Base-by-base conservation (phyloP, 2,113 vertebrate species). In the Ageneiosus marmoratus region DNA sequence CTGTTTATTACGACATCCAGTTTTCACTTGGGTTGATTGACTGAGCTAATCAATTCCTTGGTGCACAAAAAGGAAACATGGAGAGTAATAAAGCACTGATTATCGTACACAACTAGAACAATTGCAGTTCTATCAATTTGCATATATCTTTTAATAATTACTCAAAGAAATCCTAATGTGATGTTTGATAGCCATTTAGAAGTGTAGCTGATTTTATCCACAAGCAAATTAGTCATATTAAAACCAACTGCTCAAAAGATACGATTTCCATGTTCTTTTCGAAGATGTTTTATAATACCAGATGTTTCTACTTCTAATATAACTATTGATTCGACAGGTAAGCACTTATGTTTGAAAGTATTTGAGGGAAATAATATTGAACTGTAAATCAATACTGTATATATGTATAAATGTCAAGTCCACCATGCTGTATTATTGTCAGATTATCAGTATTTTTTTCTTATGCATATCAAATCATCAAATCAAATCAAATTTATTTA, bases 341-440 rank as follows among this genome's bases (percentile, higher is more conserved):
- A 72, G 83, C 63, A 77, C 77, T 86, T 86, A 77, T 18, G 53
- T 75, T 75, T 46, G 62, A 86, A 82, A 83, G 74, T 74, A 58
- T 83, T 63, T 60, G 55, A 51, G 79, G 74, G 83, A 70, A 81
- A 74, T 81, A 79, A 83, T 86, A 86, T 88, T 83, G 85, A 87
- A 86, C 74, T 81, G 62, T 32, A 53, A 77, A 88, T 88, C 87
- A 18, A 86, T 85, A 81, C 63, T 56, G 73, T 86, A 88, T 77
- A 86, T 83, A 80, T 88, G 83, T 77, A 51, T 85, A 88, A 87
- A 88, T 88, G 87, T 86, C 87, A 88, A 83, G 80, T 80, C 22
- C 58, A 83, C 77, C 69, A 79, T 63, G 78, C 78, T 78, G 75
- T 72, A 80, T 46, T 80, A 77, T 70, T 70, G 73, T 83, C 72